A percentile compares a stretch with the other conserved stretches of the same genome.
Conservation (phyloP, 2,797 vertebrate species). For the Paedocypris micromegethes region DNA sequence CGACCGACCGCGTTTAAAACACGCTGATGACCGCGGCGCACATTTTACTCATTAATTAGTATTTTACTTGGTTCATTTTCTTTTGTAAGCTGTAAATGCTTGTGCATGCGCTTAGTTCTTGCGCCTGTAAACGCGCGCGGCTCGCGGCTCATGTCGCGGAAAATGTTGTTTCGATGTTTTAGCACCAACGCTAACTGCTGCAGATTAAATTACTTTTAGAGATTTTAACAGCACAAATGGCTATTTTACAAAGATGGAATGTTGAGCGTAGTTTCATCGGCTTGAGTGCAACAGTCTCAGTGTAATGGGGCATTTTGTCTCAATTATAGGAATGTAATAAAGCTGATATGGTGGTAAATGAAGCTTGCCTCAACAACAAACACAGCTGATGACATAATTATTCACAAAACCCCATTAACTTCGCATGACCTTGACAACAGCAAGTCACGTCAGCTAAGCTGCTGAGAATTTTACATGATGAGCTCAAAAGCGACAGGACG, state of each 20-base stretch:
- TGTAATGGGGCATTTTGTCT: slow-evolving; percentile 17
- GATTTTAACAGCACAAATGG: background rate
- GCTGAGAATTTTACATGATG: background rate
- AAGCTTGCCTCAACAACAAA: background rate
- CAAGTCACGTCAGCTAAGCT: background rate
- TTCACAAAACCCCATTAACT: slow-evolving; percentile 12
- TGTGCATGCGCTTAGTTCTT: too few species aligned
- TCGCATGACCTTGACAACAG: background rate
- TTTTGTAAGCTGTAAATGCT: too few species aligned
- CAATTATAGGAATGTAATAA: slow-evolving; percentile 11
- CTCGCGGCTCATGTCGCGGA: too few species aligned
- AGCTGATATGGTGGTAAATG: background rate
- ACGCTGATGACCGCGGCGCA: too few species aligned
- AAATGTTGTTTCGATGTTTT: too few species aligned
- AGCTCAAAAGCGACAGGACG: too few species aligned
- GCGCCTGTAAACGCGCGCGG: too few species aligned
- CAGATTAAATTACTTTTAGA: background rate
- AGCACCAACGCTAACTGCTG: too few species aligned
- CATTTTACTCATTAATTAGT: too few species aligned
- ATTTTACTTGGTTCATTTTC: too few species aligned
- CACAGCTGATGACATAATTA: slow-evolving; percentile 15
- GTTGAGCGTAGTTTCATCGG: background rate
- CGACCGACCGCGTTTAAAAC: too few species aligned
- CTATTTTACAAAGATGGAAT: background rate
- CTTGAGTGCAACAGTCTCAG: background rate